These are phyloP conservation scores for Amblyteles armatorius DNA, from an alignment of 2,888 invertebrate species.

Conservation along the genomic window DNA sequence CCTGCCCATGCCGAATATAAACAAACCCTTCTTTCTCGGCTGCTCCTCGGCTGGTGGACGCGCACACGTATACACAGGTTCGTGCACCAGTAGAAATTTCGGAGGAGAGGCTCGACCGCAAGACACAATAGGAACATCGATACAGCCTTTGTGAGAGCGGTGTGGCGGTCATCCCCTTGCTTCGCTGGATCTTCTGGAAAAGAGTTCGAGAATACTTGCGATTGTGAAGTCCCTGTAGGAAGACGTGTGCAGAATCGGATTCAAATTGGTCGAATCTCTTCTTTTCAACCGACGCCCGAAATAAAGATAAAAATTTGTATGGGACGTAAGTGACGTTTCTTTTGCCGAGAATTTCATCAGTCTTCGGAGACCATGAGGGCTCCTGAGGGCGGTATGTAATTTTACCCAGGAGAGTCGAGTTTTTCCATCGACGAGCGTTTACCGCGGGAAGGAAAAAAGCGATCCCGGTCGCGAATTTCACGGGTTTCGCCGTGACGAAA, in stretches of 20 bases:
- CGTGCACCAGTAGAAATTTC: slow-evolving; percentile 41
- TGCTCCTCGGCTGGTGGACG: slow-evolving; percentile 67
- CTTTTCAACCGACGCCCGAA: too few species aligned
- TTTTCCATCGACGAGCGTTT: slow-evolving; percentile 37
- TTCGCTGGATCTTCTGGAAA: slow-evolving; percentile 40
- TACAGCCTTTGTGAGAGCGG: slow-evolving; percentile 66
- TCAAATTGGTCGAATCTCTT: background rate
- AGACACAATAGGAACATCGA: slow-evolving; percentile 74
- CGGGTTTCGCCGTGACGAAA: slow-evolving; percentile 62
- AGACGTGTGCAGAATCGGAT: background rate
- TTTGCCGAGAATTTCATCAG: slow-evolving; percentile 2
- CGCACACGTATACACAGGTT: slow-evolving; percentile 3
- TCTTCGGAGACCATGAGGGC: background rate
- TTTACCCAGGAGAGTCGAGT: slow-evolving; percentile 44
- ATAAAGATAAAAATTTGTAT: background rate
- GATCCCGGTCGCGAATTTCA: slow-evolving; percentile 52
- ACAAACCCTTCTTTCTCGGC: slow-evolving; percentile 79
- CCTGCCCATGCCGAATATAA: slow-evolving; percentile 76
- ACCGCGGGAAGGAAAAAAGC: slow-evolving; percentile 32
- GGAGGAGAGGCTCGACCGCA: slow-evolving; percentile 73
- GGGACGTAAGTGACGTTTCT: background rate
- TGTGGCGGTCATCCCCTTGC: slow-evolving; percentile 61
- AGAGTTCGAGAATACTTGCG: slow-evolving; percentile 8
- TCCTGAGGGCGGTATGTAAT: slow-evolving; percentile 36
- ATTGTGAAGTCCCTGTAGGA: background rate